phyloP scores from a whole-genome alignment of 2,888 invertebrate genomes.

The Apoda limacodes region DNA sequence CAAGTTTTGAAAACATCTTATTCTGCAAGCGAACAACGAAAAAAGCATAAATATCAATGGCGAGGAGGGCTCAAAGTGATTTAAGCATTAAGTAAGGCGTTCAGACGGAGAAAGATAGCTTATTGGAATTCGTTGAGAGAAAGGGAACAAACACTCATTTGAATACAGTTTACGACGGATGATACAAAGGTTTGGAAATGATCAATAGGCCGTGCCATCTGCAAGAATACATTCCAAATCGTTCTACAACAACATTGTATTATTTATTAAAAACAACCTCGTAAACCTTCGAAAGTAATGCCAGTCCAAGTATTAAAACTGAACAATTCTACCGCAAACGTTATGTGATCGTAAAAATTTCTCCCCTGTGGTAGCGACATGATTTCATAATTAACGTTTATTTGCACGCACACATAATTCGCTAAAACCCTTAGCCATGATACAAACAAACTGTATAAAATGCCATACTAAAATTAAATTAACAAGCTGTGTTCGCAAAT shows the following conservation, averaged over 20 bases:
- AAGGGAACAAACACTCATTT: slow-evolving; percentile 36
- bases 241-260: no score
- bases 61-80: slow-evolving; percentile 42
- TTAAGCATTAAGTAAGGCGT: slow-evolving; percentile 21
- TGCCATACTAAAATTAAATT: slow-evolving; percentile 60
- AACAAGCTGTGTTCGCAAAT: slow-evolving; percentile 62
- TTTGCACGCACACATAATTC: slow-evolving; percentile 49
- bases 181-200: slow-evolving; percentile 40
- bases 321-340: slow-evolving; percentile 39
- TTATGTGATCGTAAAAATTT: slow-evolving; percentile 43
- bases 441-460: slow-evolving; percentile 62
- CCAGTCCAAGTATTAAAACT: no score
- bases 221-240: no score
- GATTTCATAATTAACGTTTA: slow-evolving; percentile 55
- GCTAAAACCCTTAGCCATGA: slow-evolving; percentile 58
- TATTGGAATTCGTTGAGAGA: slow-evolving; percentile 13
- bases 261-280: no score
- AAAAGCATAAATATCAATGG: slow-evolving; percentile 61
- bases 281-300: no score
- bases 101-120: slow-evolving; percentile 16
- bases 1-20: slow-evolving; percentile 54
- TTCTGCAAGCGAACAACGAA: slow-evolving; percentile 44
- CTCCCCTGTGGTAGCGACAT: slow-evolving; percentile 44
- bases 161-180: slow-evolving; percentile 48
- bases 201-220: slow-evolving; percentile 39